Base-by-base conservation (phyloP, 2,888 invertebrate genomes). In the Spatulosminthurus flaviceps region DNA sequence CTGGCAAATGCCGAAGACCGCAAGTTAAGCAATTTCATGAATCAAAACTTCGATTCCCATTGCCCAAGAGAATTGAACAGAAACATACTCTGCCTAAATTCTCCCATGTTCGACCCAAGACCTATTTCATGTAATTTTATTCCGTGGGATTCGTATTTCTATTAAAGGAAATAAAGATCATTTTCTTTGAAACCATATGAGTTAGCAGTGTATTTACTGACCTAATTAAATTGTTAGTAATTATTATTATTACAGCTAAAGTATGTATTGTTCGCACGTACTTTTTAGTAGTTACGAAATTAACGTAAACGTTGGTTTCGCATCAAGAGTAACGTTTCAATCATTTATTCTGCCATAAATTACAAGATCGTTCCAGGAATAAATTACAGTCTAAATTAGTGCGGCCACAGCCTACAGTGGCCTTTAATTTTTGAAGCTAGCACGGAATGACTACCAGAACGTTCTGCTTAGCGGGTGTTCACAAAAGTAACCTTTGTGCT, bases 21-120 rank as follows among this genome's bases (percentile, higher is more conserved):
- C 94, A 96, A 87, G 94, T 99, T 82, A 98, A 97, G 90, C 98
- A 98, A 89, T 99, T 99, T 93, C 98, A 98, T 89, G 95, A 98
- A 90, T 93, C 95, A 82, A 94, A 92, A 88, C 97, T 99, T 89
- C 92, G 92, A 88, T 99, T 99, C 94, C 98, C 99, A 85, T 91
- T 99, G 90, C 96, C 97, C 80, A 95, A 95, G 89, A 92, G 95
- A 86, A 94, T 95, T 85, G 92, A 93, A 87, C 93, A 94, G 88
- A 92, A 92, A 89, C 94, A 93, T 89, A 91, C 91, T 86, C 92
- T 95, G 90, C 94, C 94, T 87, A 90, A 91, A 84, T 95, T 95
- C 91, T 95, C 95, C 80, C 92, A 92, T 88, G 92, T 93, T 88
- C 92, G 93, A 88, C 94, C 94, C 86, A 92, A 92, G 89, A 94